A percentile compares a stretch with the other conserved stretches of the same genome.
Evolutionary conservation across 2,888 invertebrate genomes (phyloP).

Genomic region (Archips xylosteana): DNA sequence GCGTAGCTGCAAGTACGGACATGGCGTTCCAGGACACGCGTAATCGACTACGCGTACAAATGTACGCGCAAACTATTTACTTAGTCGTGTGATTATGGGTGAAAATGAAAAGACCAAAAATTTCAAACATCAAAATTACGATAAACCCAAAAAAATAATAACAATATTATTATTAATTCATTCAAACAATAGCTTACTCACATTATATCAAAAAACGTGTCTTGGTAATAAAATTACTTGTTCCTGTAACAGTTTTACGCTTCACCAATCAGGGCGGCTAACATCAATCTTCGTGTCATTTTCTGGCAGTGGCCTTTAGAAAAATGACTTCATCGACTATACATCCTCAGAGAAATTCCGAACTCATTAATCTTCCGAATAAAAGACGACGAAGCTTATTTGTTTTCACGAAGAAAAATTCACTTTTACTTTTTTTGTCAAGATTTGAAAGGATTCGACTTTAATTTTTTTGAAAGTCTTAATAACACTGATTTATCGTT

Average conservation of each 20-base stretch:
- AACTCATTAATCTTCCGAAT: constrained; percentile 72
- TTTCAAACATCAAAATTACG: no score
- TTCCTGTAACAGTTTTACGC: constrained; percentile 39
- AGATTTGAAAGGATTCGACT: constrained; percentile 29
- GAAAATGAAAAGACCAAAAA: no score
- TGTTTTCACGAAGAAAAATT: constrained; percentile 57
- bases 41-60: no score
- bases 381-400: constrained; percentile 63
- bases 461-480: constrained; percentile 18
- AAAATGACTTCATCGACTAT: constrained; percentile 80
- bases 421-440: constrained; percentile 56
- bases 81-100: no score
- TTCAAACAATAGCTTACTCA: not conserved
- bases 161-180: not conserved
- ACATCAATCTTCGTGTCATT: constrained; percentile 78
- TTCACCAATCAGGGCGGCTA: constrained; percentile 39
- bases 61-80: no score
- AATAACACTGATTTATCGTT: constrained; percentile 20
- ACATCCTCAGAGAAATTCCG: constrained; percentile 69
- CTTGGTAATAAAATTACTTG: constrained; percentile 30
- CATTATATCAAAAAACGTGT: constrained; percentile 11
- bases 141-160: not conserved
- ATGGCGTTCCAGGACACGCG: no score
- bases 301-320: constrained; percentile 74
- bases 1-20: no score